phyloP scores from a whole-genome alignment of 2,888 invertebrate species.

The Cheiracanthium punctorium region DNA sequence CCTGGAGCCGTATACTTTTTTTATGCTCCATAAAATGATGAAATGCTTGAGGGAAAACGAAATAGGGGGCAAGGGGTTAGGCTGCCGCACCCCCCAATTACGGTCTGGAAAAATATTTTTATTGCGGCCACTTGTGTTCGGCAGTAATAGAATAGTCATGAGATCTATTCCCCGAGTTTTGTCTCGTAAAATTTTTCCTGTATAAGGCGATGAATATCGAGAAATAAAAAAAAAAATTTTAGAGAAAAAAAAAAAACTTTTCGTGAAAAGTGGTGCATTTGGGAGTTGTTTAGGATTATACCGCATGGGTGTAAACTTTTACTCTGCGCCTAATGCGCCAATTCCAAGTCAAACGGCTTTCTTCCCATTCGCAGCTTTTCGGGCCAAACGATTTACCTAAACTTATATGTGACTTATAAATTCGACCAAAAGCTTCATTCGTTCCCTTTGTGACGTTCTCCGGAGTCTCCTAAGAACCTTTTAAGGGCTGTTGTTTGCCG shows the following conservation, averaged over 20 bases:
- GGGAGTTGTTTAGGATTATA: background rate
- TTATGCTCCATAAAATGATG: constrained; percentile 54
- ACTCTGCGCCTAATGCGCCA: background rate
- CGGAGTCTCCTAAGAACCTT: no score
- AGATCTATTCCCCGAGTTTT: background rate
- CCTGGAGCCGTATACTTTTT: constrained; percentile 4
- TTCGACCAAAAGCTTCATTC: background rate
- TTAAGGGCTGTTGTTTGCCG: no score
- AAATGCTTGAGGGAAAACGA: background rate
- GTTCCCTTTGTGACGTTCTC: background rate
- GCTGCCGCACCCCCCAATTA: constrained; percentile 34
- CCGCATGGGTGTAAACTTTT: background rate
- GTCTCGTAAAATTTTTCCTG: background rate
- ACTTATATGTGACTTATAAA: no score
- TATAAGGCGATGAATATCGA: background rate
- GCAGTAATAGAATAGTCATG: background rate
- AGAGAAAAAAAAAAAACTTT: no score
- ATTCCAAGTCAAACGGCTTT: background rate
- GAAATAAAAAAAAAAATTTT: no score
- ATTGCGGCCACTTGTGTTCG: constrained; percentile 59
- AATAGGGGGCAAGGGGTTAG: background rate
- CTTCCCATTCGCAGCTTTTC: no score
- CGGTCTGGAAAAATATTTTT: constrained; percentile 51
- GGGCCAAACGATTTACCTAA: no score
- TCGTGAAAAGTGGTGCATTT: no score